These are phyloP conservation scores for Antheraea mylitta DNA, from an alignment of 1,140 invertebrate genomes.

Conservation along the genomic window DNA sequence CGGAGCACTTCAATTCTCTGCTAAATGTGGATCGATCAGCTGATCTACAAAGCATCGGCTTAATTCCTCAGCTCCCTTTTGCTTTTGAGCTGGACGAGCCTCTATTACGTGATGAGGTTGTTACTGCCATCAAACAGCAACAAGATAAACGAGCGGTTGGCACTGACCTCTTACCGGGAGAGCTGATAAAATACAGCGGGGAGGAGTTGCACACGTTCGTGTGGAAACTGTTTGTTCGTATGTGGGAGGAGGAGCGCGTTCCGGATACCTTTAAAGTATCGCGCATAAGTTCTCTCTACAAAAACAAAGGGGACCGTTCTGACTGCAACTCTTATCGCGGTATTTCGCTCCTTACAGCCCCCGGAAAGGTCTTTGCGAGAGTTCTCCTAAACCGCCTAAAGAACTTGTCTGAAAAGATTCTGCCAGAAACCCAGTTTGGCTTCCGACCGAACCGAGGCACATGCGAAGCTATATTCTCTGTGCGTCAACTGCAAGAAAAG, in stretches of 20 bases:
- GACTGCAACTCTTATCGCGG: too few relatives aligned
- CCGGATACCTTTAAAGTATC: not conserved
- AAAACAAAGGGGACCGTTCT: constrained; percentile 30
- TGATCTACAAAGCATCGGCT: not conserved
- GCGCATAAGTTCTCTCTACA: constrained; percentile 16
- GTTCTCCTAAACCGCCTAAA: too few relatives aligned
- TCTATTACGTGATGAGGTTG: not conserved
- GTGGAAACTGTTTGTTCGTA: not conserved
- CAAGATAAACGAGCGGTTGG: constrained; percentile 12
- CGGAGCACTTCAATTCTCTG: not conserved
- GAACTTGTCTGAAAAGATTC: too few relatives aligned
- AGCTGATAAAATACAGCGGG: not conserved
- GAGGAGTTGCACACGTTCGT: not conserved
- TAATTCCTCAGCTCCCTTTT: not conserved
- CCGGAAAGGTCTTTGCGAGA: constrained; percentile 3
- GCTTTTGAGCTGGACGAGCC: not conserved
- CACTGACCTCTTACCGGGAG: constrained; percentile 17
- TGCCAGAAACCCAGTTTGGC: constrained; percentile 26
- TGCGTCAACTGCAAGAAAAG: too few relatives aligned
- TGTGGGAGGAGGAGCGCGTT: not conserved
- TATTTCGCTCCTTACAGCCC: constrained; percentile 21
- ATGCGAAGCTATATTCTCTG: constrained; percentile 22
- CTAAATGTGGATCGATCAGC: not conserved
- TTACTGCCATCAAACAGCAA: not conserved
- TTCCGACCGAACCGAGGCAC: constrained; percentile 32